phyloP scores from a whole-genome alignment of 2,797 vertebrate genomes.

The Sorex maritimensis region DNA sequence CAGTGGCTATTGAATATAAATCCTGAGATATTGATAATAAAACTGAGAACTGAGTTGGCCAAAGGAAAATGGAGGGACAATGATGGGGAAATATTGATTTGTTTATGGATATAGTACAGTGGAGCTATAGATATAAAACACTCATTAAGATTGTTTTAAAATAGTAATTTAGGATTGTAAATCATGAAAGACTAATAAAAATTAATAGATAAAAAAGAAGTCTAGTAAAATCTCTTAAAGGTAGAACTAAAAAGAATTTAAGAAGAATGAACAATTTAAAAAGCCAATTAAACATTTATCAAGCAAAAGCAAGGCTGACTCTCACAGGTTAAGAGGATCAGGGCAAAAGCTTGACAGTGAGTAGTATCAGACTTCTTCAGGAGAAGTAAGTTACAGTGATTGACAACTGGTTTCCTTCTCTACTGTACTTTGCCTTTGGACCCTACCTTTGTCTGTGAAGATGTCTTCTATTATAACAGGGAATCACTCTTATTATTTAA shows the following conservation, averaged over 20 bases:
- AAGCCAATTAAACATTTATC: neutral
- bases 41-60: too few species aligned
- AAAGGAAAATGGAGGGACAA: too few species aligned
- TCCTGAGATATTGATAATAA: too few species aligned
- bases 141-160: too few species aligned
- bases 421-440: neutral
- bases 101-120: too few species aligned
- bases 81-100: too few species aligned
- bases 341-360: neutral
- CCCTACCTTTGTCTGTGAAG: neutral
- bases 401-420: conserved; percentile 2
- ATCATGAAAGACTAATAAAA: too few species aligned
- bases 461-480: neutral
- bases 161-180: too few species aligned
- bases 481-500: neutral
- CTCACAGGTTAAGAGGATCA: neutral
- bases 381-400: neutral
- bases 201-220: neutral
- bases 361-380: neutral
- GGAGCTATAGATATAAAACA: too few species aligned
- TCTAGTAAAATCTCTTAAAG: conserved; percentile 36
- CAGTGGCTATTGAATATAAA: too few species aligned
- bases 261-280: neutral
- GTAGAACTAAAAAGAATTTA: neutral
- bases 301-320: neutral